A percentile compares a stretch with the other conserved stretches of the same genome.
Conservation (phyloP, 2,113 vertebrate species). For the Eulacestoma nigropectus region DNA sequence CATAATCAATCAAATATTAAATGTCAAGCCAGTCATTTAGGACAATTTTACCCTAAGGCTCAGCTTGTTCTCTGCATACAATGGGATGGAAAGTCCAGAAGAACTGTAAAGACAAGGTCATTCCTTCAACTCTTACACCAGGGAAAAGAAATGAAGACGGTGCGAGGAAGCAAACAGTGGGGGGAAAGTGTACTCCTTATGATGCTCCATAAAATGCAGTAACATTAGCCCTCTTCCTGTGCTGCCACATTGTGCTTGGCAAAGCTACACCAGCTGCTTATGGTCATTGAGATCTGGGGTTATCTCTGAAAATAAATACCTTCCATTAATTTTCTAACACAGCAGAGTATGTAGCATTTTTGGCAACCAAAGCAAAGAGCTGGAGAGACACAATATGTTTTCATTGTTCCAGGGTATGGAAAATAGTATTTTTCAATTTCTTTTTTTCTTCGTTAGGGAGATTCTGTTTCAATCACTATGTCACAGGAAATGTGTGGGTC, state of each 20-base stretch:
- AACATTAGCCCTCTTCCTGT: not conserved
- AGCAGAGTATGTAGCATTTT: not conserved
- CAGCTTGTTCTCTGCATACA: constrained; percentile 4
- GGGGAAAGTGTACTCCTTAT: not conserved
- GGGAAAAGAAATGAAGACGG: not conserved
- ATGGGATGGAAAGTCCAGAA: not conserved
- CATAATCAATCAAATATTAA: not conserved
- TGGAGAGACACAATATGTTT: not conserved
- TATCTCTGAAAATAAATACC: not conserved
- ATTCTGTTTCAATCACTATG: constrained; percentile 19
- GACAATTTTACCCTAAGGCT: constrained; percentile 1
- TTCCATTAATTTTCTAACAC: not conserved
- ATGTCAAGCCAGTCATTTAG: not conserved
- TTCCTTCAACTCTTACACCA: not conserved
- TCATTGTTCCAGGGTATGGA: not conserved
- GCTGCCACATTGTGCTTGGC: not conserved
- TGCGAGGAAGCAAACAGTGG: not conserved
- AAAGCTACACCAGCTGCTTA: not conserved
- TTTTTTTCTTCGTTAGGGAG: constrained; percentile 29
- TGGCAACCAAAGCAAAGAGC: not conserved
- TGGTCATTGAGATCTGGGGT: not conserved
- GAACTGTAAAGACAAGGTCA: not conserved
- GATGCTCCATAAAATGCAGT: not conserved
- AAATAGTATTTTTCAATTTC: not conserved
- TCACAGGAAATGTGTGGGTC: constrained; percentile 48